Percentiles rank a stretch among this genome's conserved stretches.
These are phyloP conservation scores for Pteromalus puparum DNA, from an alignment of 1,140 invertebrate species.

Conservation along the genomic window DNA sequence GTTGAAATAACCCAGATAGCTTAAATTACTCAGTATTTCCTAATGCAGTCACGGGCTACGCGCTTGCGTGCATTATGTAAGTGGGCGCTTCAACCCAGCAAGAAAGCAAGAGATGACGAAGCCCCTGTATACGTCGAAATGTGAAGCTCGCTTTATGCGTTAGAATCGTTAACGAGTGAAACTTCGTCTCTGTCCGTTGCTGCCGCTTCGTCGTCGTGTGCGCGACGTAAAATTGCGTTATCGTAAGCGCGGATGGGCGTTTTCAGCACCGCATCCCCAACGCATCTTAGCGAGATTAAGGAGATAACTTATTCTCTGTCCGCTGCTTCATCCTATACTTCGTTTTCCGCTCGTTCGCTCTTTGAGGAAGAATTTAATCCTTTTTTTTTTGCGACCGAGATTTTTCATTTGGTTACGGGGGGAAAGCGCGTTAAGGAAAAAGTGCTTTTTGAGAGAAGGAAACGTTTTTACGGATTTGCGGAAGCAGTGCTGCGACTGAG, in stretches of 20 bases:
- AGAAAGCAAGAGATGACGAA: not conserved
- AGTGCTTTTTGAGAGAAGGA: too few relatives aligned
- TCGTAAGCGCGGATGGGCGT: constrained; percentile 37
- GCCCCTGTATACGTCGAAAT: not conserved
- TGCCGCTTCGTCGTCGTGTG: not conserved
- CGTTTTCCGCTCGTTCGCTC: not conserved
- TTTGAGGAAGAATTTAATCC: not conserved
- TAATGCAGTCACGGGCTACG: not conserved
- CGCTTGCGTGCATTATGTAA: not conserved
- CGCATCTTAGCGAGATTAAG: constrained; percentile 26
- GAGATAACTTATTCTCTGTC: constrained; percentile 30
- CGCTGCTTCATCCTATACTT: not conserved
- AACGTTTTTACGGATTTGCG: too few relatives aligned
- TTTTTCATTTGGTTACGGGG: not conserved
- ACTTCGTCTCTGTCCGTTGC: not conserved
- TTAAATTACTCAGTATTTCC: not conserved
- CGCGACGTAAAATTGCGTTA: constrained; percentile 27
- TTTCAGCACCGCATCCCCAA: constrained; percentile 7
- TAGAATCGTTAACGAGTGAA: constrained; percentile 24
- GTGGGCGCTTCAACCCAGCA: not conserved
- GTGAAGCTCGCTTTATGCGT: constrained; percentile 3
- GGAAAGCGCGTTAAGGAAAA: too few relatives aligned
- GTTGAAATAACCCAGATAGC: not conserved
- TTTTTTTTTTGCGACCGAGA: not conserved
- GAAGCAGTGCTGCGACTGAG: too few relatives aligned